Evolutionary conservation across 2,113 vertebrate genomes (phyloP).

Genomic region (Eulemur macaco): DNA sequence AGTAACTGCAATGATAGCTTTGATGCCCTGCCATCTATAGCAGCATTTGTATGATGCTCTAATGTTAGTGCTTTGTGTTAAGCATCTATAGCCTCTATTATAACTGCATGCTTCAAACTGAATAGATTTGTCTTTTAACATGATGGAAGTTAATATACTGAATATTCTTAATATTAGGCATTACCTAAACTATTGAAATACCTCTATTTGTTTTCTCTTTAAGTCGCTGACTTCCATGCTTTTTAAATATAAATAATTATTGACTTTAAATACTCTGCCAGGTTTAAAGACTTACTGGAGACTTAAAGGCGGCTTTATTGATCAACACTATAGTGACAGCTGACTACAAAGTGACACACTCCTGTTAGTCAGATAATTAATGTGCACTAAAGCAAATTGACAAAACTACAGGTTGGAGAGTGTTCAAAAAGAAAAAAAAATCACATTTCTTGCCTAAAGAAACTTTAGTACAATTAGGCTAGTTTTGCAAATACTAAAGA

Average conservation of each 20-base stretch:
- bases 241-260: conserved; percentile 35
- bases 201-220: background rate
- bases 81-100: background rate
- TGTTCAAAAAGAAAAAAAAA: background rate
- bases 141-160: background rate
- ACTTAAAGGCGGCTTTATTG: background rate
- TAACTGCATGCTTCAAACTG: background rate
- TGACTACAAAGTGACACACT: background rate
- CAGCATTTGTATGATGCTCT: background rate
- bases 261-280: background rate
- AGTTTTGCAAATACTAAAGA: background rate
- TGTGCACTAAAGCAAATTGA: background rate
- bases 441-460: background rate
- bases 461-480: conserved; percentile 14
- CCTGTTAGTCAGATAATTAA: conserved; percentile 8
- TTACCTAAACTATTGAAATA: background rate
- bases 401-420: background rate
- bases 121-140: background rate
- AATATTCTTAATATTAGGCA: background rate
- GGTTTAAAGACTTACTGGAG: background rate
- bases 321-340: background rate
- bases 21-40: background rate
- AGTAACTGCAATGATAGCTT: background rate
- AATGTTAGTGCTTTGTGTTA: background rate
- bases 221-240: background rate